Evolutionary conservation across 1,140 invertebrate species (phyloP).

Genomic region (Zaprionus capensis): DNA sequence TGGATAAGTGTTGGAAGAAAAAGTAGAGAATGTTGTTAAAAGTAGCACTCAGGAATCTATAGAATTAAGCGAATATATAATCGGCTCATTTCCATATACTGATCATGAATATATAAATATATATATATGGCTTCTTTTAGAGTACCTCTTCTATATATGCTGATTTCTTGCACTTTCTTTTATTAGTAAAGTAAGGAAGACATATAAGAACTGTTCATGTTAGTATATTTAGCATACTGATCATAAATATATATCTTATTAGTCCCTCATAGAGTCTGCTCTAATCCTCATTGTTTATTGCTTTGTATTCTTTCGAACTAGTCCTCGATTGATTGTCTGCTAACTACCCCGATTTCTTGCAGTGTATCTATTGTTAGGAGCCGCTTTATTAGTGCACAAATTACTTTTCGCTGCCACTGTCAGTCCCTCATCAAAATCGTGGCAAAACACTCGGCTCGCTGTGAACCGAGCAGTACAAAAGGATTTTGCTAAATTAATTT

Average conservation of each 20-base stretch:
- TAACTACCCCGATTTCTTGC: conserved; percentile 25
- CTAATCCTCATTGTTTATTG: no score
- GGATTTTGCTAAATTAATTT: conserved; percentile 80
- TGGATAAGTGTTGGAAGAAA: background rate
- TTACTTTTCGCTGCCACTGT: conserved; percentile 82
- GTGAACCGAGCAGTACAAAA: conserved; percentile 48
- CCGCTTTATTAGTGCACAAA: conserved; percentile 76
- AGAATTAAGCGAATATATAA: no score
- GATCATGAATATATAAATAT: background rate
- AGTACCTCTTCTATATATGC: no score
- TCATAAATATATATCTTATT: background rate
- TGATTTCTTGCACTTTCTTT: no score
- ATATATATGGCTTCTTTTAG: no score
- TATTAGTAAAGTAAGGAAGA: no score
- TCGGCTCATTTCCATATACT: background rate
- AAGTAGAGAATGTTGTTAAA: background rate
- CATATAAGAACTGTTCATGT: background rate
- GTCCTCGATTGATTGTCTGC: background rate
- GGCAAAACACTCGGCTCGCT: conserved; percentile 75
- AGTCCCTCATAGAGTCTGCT: accelerated
- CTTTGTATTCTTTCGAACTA: background rate
- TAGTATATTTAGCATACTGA: background rate
- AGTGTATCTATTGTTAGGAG: conserved; percentile 46
- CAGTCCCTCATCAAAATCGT: conserved; percentile 82
- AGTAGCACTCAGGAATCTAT: no score